These are phyloP conservation scores for Epsilonema sp. DNA, from an alignment of 2,888 invertebrate genomes.

Conservation along the genomic window DNA sequence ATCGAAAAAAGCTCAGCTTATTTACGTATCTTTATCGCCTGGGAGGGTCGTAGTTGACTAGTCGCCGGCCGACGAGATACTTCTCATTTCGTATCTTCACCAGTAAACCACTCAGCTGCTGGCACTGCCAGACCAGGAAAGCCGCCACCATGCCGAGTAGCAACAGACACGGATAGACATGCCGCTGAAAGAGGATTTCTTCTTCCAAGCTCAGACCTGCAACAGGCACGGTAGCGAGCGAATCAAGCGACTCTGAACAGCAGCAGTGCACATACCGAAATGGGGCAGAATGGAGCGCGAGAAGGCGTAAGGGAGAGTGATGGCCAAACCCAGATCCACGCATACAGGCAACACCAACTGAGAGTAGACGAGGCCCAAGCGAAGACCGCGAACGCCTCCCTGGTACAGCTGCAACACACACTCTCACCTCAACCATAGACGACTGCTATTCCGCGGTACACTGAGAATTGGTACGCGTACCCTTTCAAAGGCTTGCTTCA, in stretches of 20 bases:
- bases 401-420: conserved; percentile 47
- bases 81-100: conserved; percentile 98
- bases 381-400: conserved; percentile 77
- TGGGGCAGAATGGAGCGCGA: conserved; percentile 45
- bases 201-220: conserved; percentile 31
- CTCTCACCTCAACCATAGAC: too few relatives aligned
- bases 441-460: too few relatives aligned
- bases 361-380: conserved; percentile 61
- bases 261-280: conserved; percentile 2
- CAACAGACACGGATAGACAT: conserved; percentile 72
- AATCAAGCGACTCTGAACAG: too few relatives aligned
- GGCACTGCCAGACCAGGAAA: conserved; percentile 61
- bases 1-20: too few relatives aligned
- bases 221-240: too few relatives aligned
- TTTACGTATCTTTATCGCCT: too few relatives aligned
- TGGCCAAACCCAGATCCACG: conserved; percentile 61
- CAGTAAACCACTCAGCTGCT: conserved; percentile 77
- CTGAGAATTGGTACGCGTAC: too few relatives aligned
- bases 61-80: conserved; percentile 70
- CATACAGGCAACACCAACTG: conserved; percentile 72
- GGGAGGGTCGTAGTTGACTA: conserved; percentile 88
- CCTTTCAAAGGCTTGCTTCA: conserved; percentile 72
- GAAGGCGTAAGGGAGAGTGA: conserved; percentile 77
- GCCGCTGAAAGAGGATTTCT: conserved; percentile 54
- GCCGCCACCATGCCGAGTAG: conserved; percentile 46